Conservation (phyloP, 2,888 invertebrate genomes). For the Trissolcus brochymenae region DNA sequence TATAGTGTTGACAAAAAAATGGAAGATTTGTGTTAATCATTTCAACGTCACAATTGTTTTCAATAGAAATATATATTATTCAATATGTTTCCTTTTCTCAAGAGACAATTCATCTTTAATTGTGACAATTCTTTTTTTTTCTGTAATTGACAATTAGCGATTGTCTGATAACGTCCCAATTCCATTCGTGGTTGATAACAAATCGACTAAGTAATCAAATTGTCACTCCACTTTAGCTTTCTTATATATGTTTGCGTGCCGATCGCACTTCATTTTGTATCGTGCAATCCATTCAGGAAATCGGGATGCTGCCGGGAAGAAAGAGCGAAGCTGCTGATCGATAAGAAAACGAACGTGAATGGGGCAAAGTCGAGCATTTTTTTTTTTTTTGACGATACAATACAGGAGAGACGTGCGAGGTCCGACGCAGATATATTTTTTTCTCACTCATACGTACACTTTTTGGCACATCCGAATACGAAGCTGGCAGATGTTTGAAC, state of each 20-base stretch:
- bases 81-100: too few species aligned
- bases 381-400: conserved; percentile 37
- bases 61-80: too few species aligned
- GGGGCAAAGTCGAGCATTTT: conserved; percentile 35
- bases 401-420: conserved; percentile 7
- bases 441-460: neutral
- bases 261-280: conserved; percentile 45
- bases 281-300: conserved; percentile 38
- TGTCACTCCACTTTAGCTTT: conserved; percentile 26
- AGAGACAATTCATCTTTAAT: too few species aligned
- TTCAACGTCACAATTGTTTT: too few species aligned
- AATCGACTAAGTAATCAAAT: conserved; percentile 36
- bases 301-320: conserved; percentile 2
- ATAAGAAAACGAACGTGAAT: conserved; percentile 33
- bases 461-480: conserved; percentile 3
- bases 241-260: conserved; percentile 21
- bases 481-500: conserved; percentile 20
- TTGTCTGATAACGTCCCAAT: conserved; percentile 44
- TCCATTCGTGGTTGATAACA: conserved; percentile 6
- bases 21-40: too few species aligned
- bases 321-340: conserved; percentile 30
- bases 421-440: neutral
- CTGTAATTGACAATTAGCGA: conserved; percentile 31
- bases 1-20: too few species aligned
- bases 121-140: neutral